phyloP scores from a whole-genome alignment of 2,113 vertebrate species.

The Perca flavescens region DNA sequence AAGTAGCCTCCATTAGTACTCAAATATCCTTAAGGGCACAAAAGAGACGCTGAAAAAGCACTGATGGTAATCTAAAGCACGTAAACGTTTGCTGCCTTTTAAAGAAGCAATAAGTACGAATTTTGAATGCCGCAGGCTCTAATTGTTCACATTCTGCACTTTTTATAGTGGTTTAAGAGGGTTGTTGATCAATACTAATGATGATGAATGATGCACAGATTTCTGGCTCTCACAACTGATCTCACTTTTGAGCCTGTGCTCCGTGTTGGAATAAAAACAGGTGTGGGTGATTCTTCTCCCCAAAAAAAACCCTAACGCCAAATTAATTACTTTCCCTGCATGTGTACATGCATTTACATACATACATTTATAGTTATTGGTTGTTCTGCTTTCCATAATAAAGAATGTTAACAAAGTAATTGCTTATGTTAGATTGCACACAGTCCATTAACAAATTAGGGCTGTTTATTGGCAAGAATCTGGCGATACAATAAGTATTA shows the following conservation, averaged over 20 bases:
- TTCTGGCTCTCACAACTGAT: background rate
- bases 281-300: background rate
- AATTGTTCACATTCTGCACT: background rate
- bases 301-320: background rate
- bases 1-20: constrained; percentile 36
- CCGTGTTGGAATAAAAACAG: background rate
- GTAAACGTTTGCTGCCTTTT: background rate
- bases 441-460: no score
- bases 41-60: constrained; percentile 18
- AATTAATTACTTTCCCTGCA: background rate
- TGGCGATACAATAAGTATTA: no score
- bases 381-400: background rate
- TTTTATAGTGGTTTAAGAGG: constrained; percentile 15
- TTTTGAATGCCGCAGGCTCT: background rate
- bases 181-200: constrained; percentile 19
- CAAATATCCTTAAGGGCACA: constrained; percentile 2
- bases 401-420: background rate
- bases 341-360: no score
- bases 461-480: no score
- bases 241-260: background rate
- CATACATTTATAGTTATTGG: background rate
- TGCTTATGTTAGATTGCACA: background rate
- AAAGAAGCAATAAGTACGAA: constrained; percentile 16
- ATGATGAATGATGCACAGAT: constrained; percentile 1
- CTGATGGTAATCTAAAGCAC: constrained; percentile 20